A percentile compares a stretch with the other conserved stretches of the same genome.
These are phyloP conservation scores for Sarcophaga variegata DNA, from an alignment of 2,888 invertebrate species.

Conservation along the genomic window DNA sequence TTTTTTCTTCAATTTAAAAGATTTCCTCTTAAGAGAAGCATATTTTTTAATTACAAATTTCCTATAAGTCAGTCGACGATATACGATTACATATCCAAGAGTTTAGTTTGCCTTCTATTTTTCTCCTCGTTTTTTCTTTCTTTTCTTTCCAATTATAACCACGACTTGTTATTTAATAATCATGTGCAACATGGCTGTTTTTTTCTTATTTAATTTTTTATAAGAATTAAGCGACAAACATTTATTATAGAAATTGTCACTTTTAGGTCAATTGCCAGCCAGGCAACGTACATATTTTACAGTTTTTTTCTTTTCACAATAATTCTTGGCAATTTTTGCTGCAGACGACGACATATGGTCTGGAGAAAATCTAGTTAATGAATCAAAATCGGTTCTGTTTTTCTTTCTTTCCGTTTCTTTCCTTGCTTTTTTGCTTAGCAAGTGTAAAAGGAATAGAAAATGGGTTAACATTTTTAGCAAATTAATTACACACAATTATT, in stretches of 20 bases:
- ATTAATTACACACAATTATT: too few species aligned
- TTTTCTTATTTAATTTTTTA: not conserved
- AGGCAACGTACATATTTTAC: not conserved
- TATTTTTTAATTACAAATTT: not conserved
- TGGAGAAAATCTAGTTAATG: not conserved
- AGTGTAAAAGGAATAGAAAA: too few species aligned
- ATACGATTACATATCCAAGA: not conserved
- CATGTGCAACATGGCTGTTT: not conserved
- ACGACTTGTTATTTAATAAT: not conserved
- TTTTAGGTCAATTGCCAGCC: constrained; percentile 36
- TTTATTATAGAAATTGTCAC: constrained; percentile 41
- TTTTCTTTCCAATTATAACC: not conserved
- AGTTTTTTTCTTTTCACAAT: not conserved
- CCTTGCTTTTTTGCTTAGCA: too few species aligned
- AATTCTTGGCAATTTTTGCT: not conserved
- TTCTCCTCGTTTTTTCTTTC: too few species aligned
- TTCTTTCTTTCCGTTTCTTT: not conserved
- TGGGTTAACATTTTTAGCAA: too few species aligned
- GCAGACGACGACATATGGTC: not conserved
- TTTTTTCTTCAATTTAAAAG: not conserved
- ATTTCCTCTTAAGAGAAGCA: too few species aligned
- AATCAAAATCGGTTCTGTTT: not conserved
- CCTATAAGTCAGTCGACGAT: not conserved
- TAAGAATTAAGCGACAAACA: not conserved
- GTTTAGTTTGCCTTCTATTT: too few species aligned